These are phyloP conservation scores for Sminthurides aquaticus DNA, from an alignment of 2,888 invertebrate species.

Conservation along the genomic window DNA sequence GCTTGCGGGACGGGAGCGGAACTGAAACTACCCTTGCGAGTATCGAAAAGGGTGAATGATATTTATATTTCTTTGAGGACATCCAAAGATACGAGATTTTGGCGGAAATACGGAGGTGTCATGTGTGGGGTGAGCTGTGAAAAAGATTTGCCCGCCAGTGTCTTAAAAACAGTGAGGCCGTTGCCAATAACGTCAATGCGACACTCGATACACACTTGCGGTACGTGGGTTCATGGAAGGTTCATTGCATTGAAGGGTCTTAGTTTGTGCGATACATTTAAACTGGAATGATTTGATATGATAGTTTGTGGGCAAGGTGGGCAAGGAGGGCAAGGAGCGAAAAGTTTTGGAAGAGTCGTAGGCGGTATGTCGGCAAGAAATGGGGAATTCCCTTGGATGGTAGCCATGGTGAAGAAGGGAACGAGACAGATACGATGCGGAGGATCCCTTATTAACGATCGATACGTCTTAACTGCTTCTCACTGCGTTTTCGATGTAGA, in stretches of 20 bases:
- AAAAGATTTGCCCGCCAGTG: too few species aligned
- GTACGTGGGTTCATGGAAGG: too few species aligned
- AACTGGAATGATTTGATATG: neutral
- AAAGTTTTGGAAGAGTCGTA: too few species aligned
- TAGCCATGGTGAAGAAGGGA: slow-evolving; percentile 6
- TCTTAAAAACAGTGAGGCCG: too few species aligned
- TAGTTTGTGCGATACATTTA: too few species aligned
- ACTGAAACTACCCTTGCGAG: neutral
- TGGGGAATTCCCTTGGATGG: slow-evolving; percentile 13
- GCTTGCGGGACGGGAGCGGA: neutral
- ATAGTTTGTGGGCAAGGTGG: too few species aligned
- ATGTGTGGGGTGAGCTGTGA: neutral
- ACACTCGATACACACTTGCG: too few species aligned
- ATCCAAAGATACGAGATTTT: neutral
- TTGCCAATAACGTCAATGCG: too few species aligned
- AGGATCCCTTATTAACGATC: slow-evolving; percentile 10
- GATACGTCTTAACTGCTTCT: slow-evolving; percentile 24
- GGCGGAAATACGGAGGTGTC: neutral
- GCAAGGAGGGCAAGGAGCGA: too few species aligned
- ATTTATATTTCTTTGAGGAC: neutral
- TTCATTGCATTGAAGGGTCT: too few species aligned
- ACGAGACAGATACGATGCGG: slow-evolving; percentile 5
- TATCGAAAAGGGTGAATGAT: neutral
- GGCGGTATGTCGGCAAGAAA: neutral
- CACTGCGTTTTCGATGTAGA: slow-evolving; percentile 29